These are phyloP conservation scores for Pelobates cultripes DNA, from an alignment of 2,797 vertebrate genomes.

Conservation along the genomic window DNA sequence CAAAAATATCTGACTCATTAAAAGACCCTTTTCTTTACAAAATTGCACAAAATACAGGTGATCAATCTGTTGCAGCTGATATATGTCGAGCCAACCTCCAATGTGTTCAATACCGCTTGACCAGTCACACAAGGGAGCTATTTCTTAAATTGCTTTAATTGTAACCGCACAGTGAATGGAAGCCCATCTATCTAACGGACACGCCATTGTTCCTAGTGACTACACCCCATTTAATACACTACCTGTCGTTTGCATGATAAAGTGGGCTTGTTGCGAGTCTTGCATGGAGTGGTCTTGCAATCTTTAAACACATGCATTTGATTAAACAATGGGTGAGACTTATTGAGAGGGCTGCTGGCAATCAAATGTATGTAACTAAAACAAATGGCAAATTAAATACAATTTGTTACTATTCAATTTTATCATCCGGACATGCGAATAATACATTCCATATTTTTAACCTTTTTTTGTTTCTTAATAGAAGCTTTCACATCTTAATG, in stretches of 20 bases:
- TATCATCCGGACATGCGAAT: background rate
- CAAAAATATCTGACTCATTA: background rate
- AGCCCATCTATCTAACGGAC: slow-evolving; percentile 18
- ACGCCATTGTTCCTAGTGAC: slow-evolving; percentile 13
- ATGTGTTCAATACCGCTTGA: background rate
- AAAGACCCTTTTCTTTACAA: background rate
- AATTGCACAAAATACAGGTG: background rate
- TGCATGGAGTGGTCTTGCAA: background rate
- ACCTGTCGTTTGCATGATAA: slow-evolving; percentile 22
- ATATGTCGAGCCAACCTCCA: background rate
- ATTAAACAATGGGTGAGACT: slow-evolving; percentile 1
- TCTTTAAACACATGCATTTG: background rate
- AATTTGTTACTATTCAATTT: background rate
- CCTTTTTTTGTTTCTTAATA: no score
- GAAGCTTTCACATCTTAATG: no score
- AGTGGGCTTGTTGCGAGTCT: background rate
- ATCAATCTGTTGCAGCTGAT: background rate
- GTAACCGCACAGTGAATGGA: background rate
- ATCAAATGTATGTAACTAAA: background rate
- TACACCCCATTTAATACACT: slow-evolving; percentile 11
- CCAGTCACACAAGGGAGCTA: background rate
- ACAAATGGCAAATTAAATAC: background rate
- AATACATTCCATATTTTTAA: no score
- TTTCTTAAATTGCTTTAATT: slow-evolving; percentile 11
- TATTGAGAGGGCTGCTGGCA: background rate